These are phyloP conservation scores for Sabatieria punctata DNA, from an alignment of 2,888 invertebrate species.

Conservation along the genomic window DNA sequence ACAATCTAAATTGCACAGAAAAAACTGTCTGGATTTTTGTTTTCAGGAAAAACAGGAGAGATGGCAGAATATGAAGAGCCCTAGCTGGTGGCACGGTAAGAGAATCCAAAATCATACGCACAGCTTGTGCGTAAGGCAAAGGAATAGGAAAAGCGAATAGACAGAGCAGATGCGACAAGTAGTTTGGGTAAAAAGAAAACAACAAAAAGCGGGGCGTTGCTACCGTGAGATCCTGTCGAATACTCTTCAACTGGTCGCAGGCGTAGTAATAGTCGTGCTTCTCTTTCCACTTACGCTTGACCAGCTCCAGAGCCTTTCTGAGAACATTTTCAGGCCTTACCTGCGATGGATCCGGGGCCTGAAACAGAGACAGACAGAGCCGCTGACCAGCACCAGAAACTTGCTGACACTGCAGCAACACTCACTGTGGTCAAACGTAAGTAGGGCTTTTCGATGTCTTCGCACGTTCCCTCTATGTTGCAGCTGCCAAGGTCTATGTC, in stretches of 20 bases:
- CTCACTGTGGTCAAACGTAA: constrained; percentile 63
- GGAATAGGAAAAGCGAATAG: too few species aligned
- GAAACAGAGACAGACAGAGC: too few species aligned
- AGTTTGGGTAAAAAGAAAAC: constrained; percentile 27
- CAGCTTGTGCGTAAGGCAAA: too few species aligned
- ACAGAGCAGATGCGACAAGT: constrained; percentile 3
- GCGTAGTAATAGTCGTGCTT: constrained; percentile 87
- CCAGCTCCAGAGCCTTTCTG: constrained; percentile 62
- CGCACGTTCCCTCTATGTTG: constrained; percentile 83
- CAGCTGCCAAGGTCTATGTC: constrained; percentile 41
- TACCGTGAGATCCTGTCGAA: constrained; percentile 93
- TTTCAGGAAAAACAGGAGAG: too few species aligned
- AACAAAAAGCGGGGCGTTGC: too few species aligned
- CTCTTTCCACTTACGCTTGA: constrained; percentile 72
- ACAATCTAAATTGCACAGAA: too few species aligned
- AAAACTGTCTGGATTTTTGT: too few species aligned
- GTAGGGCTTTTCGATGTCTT: constrained; percentile 85
- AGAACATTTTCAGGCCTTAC: constrained; percentile 78
- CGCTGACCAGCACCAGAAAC: too few species aligned
- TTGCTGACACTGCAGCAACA: too few species aligned
- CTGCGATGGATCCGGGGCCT: constrained; percentile 69
- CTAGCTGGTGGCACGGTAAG: too few species aligned
- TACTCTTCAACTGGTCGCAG: constrained; percentile 95
- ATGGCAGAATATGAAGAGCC: too few species aligned
- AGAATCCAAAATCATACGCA: too few species aligned